Percentiles rank a stretch among this genome's conserved stretches.
Evolutionary conservation across 2,888 invertebrate species (phyloP).

Genomic region (Choristoneura rosaceana): DNA sequence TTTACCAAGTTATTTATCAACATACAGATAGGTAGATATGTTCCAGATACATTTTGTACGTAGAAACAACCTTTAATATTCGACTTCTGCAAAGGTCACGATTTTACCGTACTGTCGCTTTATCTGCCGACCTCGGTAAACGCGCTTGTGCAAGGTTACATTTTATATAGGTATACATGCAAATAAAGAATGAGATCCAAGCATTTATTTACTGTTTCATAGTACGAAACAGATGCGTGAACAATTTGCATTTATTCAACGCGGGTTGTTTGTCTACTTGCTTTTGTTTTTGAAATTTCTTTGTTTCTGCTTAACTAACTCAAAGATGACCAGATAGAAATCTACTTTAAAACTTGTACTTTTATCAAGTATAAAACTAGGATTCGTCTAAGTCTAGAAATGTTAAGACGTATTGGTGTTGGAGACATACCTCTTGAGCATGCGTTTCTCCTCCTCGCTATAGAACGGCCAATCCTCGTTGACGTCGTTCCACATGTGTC

Average conservation of each 20-base stretch:
- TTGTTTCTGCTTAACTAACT: neutral
- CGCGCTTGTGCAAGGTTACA: conserved; percentile 38
- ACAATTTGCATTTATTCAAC: conserved; percentile 2
- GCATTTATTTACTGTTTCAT: conserved; percentile 17
- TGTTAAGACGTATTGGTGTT: conserved; percentile 10
- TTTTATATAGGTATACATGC: conserved; percentile 29
- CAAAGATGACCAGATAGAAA: neutral
- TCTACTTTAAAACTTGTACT: neutral
- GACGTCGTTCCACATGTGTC: conserved; percentile 96
- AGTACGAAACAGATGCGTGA: conserved; percentile 7
- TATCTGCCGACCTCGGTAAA: conserved; percentile 41
- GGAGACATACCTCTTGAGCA: conserved; percentile 90
- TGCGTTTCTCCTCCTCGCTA: conserved; percentile 94
- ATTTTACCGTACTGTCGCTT: conserved; percentile 38
- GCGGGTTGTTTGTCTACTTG: neutral
- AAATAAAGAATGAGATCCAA: conserved; percentile 32
- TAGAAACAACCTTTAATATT: conserved; percentile 13
- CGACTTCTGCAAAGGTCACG: conserved; percentile 38
- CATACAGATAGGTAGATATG: conserved; percentile 17
- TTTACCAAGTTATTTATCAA: conserved; percentile 20
- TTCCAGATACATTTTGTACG: conserved; percentile 22
- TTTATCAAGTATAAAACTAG: neutral
- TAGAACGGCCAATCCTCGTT: conserved; percentile 98
- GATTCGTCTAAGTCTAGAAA: neutral
- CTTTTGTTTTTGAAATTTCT: neutral